Evolutionary conservation across 2,113 vertebrate genomes (phyloP).

Genomic region (Misgurnus mizolepis): DNA sequence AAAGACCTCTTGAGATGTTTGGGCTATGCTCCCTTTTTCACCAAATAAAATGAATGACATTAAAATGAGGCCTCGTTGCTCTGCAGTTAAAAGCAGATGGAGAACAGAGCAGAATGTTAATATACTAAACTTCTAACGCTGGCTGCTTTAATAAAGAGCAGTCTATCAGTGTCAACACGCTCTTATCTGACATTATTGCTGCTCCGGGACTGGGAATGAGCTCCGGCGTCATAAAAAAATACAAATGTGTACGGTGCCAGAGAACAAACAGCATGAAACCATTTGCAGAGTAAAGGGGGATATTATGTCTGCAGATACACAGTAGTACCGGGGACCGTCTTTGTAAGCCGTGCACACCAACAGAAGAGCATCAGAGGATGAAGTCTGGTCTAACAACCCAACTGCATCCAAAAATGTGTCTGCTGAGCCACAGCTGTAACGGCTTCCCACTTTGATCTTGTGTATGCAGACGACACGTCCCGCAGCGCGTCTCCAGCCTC

Average conservation of each 20-base stretch:
- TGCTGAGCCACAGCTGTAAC: constrained; percentile 37
- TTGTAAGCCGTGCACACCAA: constrained; percentile 14
- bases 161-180: constrained; percentile 43
- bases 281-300: neutral
- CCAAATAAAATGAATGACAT: constrained; percentile 56
- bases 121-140: constrained; percentile 30
- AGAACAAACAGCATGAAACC: neutral
- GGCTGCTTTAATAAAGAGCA: constrained; percentile 38
- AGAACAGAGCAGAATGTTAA: constrained; percentile 45
- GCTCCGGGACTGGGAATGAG: constrained; percentile 38
- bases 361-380: constrained; percentile 27
- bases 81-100: constrained; percentile 43
- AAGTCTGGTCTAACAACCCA: constrained; percentile 35
- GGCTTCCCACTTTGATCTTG: constrained; percentile 16
- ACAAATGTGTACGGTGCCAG: constrained; percentile 26
- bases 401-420: constrained; percentile 24
- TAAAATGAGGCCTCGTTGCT: constrained; percentile 43
- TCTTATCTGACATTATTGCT: constrained; percentile 52
- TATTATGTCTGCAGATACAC: constrained; percentile 24
- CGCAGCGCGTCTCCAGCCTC: constrained; percentile 33
- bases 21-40: constrained; percentile 44
- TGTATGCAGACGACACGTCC: constrained; percentile 26
- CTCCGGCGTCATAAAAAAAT: constrained; percentile 23
- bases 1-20: constrained; percentile 46
- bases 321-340: neutral